Conservation (phyloP, 2,888 invertebrate species). For the Monopis laevigella region DNA sequence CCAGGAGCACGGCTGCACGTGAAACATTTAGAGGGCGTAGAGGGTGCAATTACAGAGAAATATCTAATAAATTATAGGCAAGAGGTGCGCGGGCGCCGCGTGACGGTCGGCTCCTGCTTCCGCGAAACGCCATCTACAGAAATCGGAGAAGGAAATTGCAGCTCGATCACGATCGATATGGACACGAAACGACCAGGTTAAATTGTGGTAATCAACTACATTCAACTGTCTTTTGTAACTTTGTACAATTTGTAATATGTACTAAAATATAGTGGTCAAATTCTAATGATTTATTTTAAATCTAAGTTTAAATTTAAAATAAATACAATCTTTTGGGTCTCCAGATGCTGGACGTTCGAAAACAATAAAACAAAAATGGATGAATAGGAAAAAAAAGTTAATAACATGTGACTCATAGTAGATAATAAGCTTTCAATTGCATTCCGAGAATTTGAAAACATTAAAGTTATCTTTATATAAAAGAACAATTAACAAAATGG, state of each 20-base stretch:
- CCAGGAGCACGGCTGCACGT: too few species aligned
- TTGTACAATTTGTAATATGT: too few species aligned
- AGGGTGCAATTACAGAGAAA: slow-evolving; percentile 54
- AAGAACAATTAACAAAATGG: slow-evolving; percentile 14
- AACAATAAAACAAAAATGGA: too few species aligned
- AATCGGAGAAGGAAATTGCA: slow-evolving; percentile 47
- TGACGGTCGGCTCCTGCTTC: slow-evolving; percentile 29
- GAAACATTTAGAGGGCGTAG: slow-evolving; percentile 42
- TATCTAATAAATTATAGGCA: slow-evolving; percentile 34
- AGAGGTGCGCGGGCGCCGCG: slow-evolving; percentile 7
- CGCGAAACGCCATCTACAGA: slow-evolving; percentile 50
- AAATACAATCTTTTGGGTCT: too few species aligned
- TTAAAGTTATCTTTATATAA: slow-evolving; percentile 5
- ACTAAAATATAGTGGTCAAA: too few species aligned
- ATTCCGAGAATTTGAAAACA: slow-evolving; percentile 13
- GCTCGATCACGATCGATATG: slow-evolving; percentile 50
- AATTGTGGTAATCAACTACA: slow-evolving; percentile 6
- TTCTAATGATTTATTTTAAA: too few species aligned
- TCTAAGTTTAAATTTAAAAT: too few species aligned
- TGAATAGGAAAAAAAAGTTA: too few species aligned
- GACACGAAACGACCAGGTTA: slow-evolving; percentile 13
- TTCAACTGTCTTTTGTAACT: neutral
- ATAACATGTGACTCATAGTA: too few species aligned
- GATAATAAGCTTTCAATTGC: too few species aligned
- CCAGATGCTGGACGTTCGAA: too few species aligned